Percentiles rank a stretch among this genome's conserved stretches.
Conservation (phyloP, 1,140 invertebrate genomes). For the Aphaenogaster rudis region DNA sequence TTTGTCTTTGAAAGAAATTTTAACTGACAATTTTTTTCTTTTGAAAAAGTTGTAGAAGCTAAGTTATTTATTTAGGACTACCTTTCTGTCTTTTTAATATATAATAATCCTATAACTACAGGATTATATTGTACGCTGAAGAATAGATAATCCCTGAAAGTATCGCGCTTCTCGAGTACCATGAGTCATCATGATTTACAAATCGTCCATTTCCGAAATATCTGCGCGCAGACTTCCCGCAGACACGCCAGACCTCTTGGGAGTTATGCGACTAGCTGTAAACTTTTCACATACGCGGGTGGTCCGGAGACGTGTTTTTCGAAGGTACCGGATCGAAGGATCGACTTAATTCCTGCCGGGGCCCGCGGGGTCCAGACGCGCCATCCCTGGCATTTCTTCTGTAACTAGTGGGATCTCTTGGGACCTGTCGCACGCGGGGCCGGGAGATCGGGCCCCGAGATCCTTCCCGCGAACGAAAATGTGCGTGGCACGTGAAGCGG, state of each 20-base stretch:
- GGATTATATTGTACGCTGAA: no score
- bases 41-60: not conserved
- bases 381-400: conserved; percentile 44
- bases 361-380: not conserved
- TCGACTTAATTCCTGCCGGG: conserved; percentile 60
- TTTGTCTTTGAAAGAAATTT: not conserved
- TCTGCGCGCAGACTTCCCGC: not conserved
- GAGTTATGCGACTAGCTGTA: conserved; percentile 47
- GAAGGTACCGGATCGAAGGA: conserved; percentile 52
- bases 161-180: not conserved
- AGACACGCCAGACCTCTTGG: not conserved
- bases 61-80: not conserved
- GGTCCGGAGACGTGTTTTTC: conserved; percentile 70
- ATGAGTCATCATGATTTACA: not conserved
- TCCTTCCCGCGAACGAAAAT: conserved; percentile 64
- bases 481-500: conserved; percentile 67
- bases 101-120: not conserved
- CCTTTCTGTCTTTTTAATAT: not conserved
- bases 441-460: conserved; percentile 53
- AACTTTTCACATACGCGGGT: conserved; percentile 77
- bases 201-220: not conserved
- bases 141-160: not conserved
- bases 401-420: conserved; percentile 21
- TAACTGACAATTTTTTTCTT: not conserved
- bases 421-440: conserved; percentile 43